phyloP scores from a whole-genome alignment of 2,113 vertebrate species.

The Platysteira castanea region DNA sequence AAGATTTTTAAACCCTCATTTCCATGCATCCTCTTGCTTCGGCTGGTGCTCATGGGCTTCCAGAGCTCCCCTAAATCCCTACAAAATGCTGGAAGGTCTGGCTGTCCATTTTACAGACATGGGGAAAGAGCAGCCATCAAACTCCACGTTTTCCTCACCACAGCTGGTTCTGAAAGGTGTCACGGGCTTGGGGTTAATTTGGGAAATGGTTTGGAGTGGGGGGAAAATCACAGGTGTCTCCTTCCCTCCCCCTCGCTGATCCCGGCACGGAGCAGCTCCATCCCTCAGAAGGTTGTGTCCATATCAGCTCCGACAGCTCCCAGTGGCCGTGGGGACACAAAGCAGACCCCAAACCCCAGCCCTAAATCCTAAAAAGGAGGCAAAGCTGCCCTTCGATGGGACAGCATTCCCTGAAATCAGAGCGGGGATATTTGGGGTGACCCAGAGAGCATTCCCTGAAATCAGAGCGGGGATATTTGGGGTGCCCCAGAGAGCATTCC shows the following conservation, averaged over 20 bases:
- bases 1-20: not conserved
- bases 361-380: not conserved
- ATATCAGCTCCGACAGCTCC: not conserved
- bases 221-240: not conserved
- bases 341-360: not conserved
- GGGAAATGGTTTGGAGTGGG: not conserved
- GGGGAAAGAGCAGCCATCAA: not conserved
- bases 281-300: not conserved
- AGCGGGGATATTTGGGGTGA: not conserved
- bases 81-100: not conserved
- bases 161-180: not conserved
- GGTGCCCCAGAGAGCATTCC: no score
- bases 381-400: not conserved
- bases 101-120: not conserved
- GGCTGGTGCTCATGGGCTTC: not conserved
- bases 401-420: not conserved
- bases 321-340: not conserved
- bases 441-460: no score
- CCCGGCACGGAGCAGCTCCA: not conserved
- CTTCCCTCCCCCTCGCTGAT: not conserved
- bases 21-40: not conserved
- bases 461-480: no score
- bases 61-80: not conserved
- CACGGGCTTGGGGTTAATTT: not conserved
- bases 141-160: fast-evolving